phyloP scores from a whole-genome alignment of 2,888 invertebrate species.

The Drosophila hamatofila region DNA sequence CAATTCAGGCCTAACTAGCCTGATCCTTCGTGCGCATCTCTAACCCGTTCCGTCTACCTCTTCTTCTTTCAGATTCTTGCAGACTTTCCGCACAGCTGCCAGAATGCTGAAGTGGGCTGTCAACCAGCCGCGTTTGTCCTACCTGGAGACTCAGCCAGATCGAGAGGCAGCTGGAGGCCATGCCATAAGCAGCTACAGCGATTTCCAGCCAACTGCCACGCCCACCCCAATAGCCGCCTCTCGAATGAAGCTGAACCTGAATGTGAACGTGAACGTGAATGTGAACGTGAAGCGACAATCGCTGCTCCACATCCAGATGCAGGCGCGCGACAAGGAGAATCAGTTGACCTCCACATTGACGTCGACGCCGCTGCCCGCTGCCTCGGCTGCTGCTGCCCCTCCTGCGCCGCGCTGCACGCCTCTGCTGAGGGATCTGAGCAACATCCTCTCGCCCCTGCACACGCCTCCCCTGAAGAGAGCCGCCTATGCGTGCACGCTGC shows the following conservation, averaged over 20 bases:
- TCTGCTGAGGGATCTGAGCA: conserved; percentile 78
- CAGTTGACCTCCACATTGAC: conserved; percentile 79
- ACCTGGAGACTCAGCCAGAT: conserved; percentile 53
- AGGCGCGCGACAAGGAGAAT: conserved; percentile 67
- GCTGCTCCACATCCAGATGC: conserved; percentile 11
- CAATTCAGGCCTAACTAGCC: conserved; percentile 53
- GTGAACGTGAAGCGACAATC: conserved; percentile 49
- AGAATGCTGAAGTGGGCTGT: conserved; percentile 85
- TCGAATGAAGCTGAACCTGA: conserved; percentile 3
- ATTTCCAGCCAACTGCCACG: conserved; percentile 26
- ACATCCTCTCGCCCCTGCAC: conserved; percentile 67
- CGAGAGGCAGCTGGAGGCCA: not conserved
- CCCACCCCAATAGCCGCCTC: conserved; percentile 7
- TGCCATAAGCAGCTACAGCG: conserved; percentile 18
- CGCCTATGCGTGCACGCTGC: conserved; percentile 78
- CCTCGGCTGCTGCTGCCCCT: conserved; percentile 3
- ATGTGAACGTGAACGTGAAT: conserved; percentile 9
- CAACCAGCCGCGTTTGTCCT: conserved; percentile 81
- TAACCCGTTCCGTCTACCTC: conserved; percentile 8
- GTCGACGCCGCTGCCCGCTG: conserved; percentile 77
- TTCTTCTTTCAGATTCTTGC: conserved; percentile 32
- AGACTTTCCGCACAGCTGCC: conserved; percentile 51
- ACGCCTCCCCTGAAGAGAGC: conserved; percentile 17
- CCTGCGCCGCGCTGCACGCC: conserved; percentile 30
- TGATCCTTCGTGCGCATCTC: conserved; percentile 34